Base-by-base conservation (phyloP, 1,140 invertebrate species). In the Eufriesea mexicana region DNA sequence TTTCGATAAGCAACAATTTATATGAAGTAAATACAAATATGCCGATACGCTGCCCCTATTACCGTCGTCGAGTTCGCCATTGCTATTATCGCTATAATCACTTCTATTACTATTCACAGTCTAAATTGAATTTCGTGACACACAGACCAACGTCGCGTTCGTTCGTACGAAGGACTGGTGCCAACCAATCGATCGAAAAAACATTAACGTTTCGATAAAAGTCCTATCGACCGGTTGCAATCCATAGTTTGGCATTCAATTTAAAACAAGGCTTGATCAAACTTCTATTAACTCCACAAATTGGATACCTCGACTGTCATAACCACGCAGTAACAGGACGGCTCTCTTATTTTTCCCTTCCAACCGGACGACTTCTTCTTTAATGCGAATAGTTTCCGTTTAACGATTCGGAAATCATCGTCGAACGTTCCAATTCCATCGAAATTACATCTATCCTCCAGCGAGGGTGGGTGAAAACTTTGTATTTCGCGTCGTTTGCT, bases 131-230 rank as follows among this genome's bases (percentile, higher is more conserved):
- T 79, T 71, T 51, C 45, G 49, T 18, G 20, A 49, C 14, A 14
- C 23, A 8, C 25, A 20, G 9, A 7, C 2, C 16, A 18, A 10
- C 18, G n/a, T 25, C 8, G n/a, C 45, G 25, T 51, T 71, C 49
- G 45, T 49, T 45, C 5, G 18, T 23, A 49, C 71, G 20, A 54
- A 54, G 25, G 5, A 45, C 25, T 23, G 16, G 47, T n/a, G 61
- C 42, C 67, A 42, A 20, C 2, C 25, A 8, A 25, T 61, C 67
- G 67, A 73, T 79, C 54, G 61, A 67, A 81, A 90, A 86, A 89
- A 86, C 83, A 89, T 89, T 89, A 79, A 77, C 78, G 73, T 76
- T 62, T 83, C 57, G 77, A 76, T 85, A 54, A 71, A 86, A 86
- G 66, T 73, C 23, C 55, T 71, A 54, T 71, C 49, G 18, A n/a